Conservation (phyloP, 2,888 invertebrate genomes). For the Diloba caeruleocephala region DNA sequence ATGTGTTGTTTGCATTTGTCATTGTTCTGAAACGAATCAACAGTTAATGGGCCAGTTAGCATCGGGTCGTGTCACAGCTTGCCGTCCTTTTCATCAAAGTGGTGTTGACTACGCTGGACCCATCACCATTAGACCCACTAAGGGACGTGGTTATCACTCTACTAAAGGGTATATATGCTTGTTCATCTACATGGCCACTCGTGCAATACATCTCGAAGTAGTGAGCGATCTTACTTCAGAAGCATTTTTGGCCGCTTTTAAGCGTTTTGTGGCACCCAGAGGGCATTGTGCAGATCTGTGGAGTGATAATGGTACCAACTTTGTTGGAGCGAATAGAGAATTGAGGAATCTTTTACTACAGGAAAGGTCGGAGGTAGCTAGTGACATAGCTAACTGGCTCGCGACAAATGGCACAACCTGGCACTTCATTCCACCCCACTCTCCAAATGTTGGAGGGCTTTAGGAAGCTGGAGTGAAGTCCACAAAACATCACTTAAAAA, state of each 20-base stretch:
- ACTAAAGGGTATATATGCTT: no score
- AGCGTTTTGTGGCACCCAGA: constrained; percentile 21
- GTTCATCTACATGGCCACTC: no score
- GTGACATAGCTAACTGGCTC: constrained; percentile 5
- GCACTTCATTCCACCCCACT: constrained; percentile 31
- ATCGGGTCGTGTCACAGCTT: constrained; percentile 12
- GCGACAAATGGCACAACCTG: constrained; percentile 17
- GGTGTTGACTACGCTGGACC: constrained; percentile 40
- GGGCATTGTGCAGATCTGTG: constrained; percentile 32
- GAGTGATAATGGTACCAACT: constrained; percentile 40
- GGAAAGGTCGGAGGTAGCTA: no score
- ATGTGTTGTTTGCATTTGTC: no score
- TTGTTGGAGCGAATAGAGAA: constrained; percentile 23
- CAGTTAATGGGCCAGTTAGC: no score
- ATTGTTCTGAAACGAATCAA: no score
- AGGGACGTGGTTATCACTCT: constrained; percentile 44
- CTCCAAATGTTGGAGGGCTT: constrained; percentile 36
- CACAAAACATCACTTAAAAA: constrained; percentile 16
- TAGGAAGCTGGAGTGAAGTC: no score
- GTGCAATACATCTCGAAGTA: no score
- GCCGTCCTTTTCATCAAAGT: constrained; percentile 19
- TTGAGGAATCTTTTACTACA: no score
- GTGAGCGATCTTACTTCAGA: no score
- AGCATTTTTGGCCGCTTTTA: constrained; percentile 37
- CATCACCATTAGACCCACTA: constrained; percentile 17